Evolutionary conservation across 2,888 invertebrate genomes (phyloP).

Genomic region (Ornithoptera priamus): DNA sequence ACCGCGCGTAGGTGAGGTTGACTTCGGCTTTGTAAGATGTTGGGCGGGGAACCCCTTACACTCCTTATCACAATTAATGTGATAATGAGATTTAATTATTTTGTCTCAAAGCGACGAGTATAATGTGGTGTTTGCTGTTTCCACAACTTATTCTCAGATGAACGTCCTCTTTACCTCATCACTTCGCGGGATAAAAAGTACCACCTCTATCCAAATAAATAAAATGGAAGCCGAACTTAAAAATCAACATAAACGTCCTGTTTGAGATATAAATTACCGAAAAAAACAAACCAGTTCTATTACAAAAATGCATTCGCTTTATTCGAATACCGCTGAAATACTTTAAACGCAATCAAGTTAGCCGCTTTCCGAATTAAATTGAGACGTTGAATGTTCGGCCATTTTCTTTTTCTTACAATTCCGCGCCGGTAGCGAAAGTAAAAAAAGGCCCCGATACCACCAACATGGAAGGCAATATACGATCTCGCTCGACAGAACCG

Average conservation of each 20-base stretch:
- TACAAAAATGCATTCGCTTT: constrained; percentile 16
- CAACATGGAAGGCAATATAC: constrained; percentile 66
- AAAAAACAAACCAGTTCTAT: constrained; percentile 39
- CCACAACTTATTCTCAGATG: no score
- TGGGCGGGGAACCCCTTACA: no score
- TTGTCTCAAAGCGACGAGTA: no score
- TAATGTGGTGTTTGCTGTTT: no score
- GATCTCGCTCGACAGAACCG: constrained; percentile 58
- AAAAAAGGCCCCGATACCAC: constrained; percentile 65
- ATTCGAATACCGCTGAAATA: constrained; percentile 38
- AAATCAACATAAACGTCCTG: background rate
- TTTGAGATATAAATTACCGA: background rate
- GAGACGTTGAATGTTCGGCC: constrained; percentile 73
- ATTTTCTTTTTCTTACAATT: constrained; percentile 72
- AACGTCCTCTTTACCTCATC: no score
- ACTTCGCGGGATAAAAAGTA: no score
- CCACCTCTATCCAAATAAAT: background rate
- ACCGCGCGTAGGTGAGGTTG: no score
- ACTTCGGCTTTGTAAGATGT: no score
- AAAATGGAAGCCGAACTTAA: background rate
- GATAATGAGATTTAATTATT: no score
- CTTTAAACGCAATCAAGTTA: constrained; percentile 62
- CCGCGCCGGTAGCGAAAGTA: constrained; percentile 68
- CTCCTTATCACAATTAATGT: no score
- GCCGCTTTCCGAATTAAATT: constrained; percentile 58